Evolutionary conservation across 2,797 vertebrate species (phyloP).

Genomic region (Onychomys torridus): DNA sequence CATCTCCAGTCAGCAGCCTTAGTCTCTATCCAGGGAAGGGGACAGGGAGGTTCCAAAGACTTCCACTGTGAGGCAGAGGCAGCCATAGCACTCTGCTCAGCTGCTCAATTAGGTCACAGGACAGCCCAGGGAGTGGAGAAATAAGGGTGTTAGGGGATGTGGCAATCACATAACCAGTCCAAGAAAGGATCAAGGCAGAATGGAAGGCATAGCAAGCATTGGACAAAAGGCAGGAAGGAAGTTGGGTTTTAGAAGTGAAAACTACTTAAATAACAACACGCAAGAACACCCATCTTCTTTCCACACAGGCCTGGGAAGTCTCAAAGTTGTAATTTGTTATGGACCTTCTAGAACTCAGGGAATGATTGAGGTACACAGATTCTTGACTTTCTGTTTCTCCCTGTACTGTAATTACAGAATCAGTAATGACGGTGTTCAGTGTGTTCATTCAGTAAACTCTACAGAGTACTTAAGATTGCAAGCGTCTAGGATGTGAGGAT

Average conservation of each 20-base stretch:
- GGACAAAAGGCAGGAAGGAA: neutral
- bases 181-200: neutral
- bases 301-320: neutral
- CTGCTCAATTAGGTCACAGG: conserved; percentile 64
- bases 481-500: neutral
- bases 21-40: neutral
- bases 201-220: neutral
- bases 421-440: neutral
- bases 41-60: neutral
- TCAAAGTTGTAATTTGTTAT: neutral
- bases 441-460: neutral
- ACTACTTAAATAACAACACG: neutral
- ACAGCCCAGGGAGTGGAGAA: conserved; percentile 23
- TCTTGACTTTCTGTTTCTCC: neutral
- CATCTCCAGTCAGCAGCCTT: neutral
- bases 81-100: conserved; percentile 23
- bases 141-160: conserved; percentile 23
- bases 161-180: conserved; percentile 18
- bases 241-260: conserved; percentile 44
- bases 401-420: neutral
- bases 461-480: neutral
- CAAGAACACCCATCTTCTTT: neutral
- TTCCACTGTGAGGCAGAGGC: neutral
- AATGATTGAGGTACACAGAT: neutral
- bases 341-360: neutral